Evolutionary conservation across 2,888 invertebrate genomes (phyloP).

Genomic region (Eristalis intricaria): DNA sequence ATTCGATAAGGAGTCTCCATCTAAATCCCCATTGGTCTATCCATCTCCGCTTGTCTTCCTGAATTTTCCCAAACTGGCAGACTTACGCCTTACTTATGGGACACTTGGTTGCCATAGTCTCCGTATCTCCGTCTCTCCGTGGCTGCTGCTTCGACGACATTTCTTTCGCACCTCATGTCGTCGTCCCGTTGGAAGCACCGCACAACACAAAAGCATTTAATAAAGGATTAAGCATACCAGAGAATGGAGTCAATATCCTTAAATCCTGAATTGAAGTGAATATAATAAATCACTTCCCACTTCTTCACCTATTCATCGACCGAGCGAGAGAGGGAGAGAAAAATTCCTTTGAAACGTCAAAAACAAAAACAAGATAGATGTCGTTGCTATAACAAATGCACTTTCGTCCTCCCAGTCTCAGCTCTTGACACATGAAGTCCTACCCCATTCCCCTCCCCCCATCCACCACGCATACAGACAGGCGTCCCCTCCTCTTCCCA

Average conservation of each 20-base stretch:
- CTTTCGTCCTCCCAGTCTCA: slow-evolving; percentile 34
- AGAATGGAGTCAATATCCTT: slow-evolving; percentile 34
- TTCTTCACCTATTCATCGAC: slow-evolving; percentile 65
- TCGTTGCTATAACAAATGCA: slow-evolving; percentile 70
- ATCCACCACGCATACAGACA: slow-evolving; percentile 5
- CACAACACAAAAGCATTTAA: slow-evolving; percentile 14
- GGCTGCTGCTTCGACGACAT: background rate
- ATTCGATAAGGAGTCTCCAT: background rate
- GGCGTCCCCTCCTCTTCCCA: too few species aligned
- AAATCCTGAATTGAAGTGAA: slow-evolving; percentile 60
- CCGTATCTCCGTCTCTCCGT: background rate
- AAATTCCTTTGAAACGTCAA: slow-evolving; percentile 69
- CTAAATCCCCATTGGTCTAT: background rate
- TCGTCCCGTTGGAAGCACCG: background rate
- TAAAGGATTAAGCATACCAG: slow-evolving; percentile 18
- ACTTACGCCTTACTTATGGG: background rate
- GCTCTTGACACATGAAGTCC: slow-evolving; percentile 53
- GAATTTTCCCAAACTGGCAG: background rate
- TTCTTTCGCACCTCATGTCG: background rate
- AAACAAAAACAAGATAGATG: slow-evolving; percentile 72
- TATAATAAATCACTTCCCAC: slow-evolving; percentile 69
- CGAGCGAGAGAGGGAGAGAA: slow-evolving; percentile 5
- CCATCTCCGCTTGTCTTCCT: background rate
- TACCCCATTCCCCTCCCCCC: slow-evolving; percentile 16
- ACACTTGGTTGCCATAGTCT: background rate